phyloP scores from a whole-genome alignment of 2,113 vertebrate genomes.

The Sceloporus undulatus region DNA sequence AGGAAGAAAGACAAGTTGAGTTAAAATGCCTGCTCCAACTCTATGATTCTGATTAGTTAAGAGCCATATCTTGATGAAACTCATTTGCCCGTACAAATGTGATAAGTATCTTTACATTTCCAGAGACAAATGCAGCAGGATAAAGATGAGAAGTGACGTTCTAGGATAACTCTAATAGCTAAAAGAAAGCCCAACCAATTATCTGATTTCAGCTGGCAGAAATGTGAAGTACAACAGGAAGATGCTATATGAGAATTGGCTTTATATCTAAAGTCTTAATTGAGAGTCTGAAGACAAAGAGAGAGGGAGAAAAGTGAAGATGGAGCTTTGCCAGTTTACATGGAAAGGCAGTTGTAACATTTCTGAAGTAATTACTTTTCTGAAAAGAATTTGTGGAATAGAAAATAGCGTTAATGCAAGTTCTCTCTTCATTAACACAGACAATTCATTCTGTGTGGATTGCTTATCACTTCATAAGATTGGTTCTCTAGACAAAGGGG shows the following conservation, averaged over 20 bases:
- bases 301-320: constrained; percentile 37
- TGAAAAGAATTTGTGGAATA: not conserved
- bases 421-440: constrained; percentile 57
- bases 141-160: constrained; percentile 4
- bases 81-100: not conserved
- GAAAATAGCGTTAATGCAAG: constrained; percentile 37
- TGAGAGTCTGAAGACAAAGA: constrained; percentile 16
- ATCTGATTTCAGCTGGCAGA: constrained; percentile 43
- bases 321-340: constrained; percentile 39
- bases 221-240: constrained; percentile 32
- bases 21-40: not conserved
- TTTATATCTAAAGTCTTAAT: constrained; percentile 51
- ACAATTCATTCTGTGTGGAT: constrained; percentile 50
- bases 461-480: constrained; percentile 47
- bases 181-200: constrained; percentile 34
- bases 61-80: not conserved
- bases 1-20: not conserved
- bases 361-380: constrained; percentile 61
- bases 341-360: constrained; percentile 31
- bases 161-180: constrained; percentile 35
- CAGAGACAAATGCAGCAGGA: not conserved
- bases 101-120: constrained; percentile 28
- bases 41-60: not conserved
- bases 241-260: constrained; percentile 40
- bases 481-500: constrained; percentile 44